Percentiles rank a stretch among this genome's conserved stretches.
Evolutionary conservation across 2,113 vertebrate genomes (phyloP).

Genomic region (Leucopsar rothschildi): DNA sequence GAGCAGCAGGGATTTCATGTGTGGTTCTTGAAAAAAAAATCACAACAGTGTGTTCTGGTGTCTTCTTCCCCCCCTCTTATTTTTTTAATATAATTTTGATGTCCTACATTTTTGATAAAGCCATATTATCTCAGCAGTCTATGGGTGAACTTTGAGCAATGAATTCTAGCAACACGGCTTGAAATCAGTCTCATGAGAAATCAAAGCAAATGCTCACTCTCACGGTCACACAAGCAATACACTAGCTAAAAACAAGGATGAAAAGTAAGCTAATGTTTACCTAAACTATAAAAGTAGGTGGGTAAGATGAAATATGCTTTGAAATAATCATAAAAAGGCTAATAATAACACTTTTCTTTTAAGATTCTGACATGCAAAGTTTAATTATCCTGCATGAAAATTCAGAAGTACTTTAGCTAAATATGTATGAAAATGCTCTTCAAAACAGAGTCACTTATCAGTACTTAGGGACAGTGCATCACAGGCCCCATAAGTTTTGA

Average conservation of each 20-base stretch:
- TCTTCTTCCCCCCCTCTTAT: not conserved
- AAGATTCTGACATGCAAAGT: not conserved
- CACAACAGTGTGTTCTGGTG: not conserved
- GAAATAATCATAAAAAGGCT: not conserved
- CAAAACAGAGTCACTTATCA: not conserved
- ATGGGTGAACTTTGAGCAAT: not conserved
- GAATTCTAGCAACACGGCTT: not conserved
- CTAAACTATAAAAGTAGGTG: not conserved
- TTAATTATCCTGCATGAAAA: not conserved
- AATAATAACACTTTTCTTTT: not conserved
- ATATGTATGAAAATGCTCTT: not conserved
- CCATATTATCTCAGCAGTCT: not conserved
- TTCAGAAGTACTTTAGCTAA: not conserved
- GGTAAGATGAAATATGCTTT: not conserved
- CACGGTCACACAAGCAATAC: not conserved
- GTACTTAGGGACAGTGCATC: not conserved
- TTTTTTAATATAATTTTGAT: not conserved
- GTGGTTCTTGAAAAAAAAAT: not conserved
- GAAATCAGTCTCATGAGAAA: not conserved
- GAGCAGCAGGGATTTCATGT: not conserved
- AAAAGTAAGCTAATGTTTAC: constrained; percentile 2
- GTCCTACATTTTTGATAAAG: not conserved
- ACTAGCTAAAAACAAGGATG: not conserved
- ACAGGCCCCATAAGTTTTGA: not conserved
- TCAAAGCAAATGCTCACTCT: not conserved